Evolutionary conservation across 1,140 invertebrate species (phyloP).

Genomic region (Phenacoccus solenopsis): DNA sequence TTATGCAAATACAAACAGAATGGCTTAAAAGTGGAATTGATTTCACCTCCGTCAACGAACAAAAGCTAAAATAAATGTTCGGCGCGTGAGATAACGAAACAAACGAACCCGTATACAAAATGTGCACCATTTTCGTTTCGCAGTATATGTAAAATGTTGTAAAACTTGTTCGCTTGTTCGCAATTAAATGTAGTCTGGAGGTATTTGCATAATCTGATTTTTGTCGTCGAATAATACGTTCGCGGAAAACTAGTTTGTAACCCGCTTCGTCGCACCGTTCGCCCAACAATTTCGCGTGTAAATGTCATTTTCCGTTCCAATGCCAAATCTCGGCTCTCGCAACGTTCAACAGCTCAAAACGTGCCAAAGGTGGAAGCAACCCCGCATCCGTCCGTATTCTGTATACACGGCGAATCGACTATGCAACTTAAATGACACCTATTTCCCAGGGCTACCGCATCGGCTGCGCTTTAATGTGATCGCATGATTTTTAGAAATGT

Average conservation of each 20-base stretch:
- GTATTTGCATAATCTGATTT: background rate
- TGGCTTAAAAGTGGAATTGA: background rate
- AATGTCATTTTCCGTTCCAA: no score
- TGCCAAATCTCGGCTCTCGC: no score
- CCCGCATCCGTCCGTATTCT: no score
- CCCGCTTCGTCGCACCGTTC: no score
- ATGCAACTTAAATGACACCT: background rate
- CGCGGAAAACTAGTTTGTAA: no score
- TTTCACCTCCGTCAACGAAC: background rate
- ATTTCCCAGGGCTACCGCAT: background rate
- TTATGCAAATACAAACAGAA: background rate
- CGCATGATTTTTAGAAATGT: no score
- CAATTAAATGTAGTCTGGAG: background rate
- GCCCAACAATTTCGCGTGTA: no score
- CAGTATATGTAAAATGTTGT: background rate
- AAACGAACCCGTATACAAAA: background rate
- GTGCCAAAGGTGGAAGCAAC: no score
- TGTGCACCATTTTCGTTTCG: background rate
- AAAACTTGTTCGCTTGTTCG: background rate
- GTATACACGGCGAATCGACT: background rate
- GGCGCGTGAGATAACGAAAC: background rate
- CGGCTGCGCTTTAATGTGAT: no score
- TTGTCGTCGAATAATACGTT: no score
- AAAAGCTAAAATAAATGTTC: no score
- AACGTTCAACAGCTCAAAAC: no score